Evolutionary conservation across 2,888 invertebrate genomes (phyloP), one percentile per base, ranked within the genome.

Genomic region (Drosophila melanosoma): DNA sequence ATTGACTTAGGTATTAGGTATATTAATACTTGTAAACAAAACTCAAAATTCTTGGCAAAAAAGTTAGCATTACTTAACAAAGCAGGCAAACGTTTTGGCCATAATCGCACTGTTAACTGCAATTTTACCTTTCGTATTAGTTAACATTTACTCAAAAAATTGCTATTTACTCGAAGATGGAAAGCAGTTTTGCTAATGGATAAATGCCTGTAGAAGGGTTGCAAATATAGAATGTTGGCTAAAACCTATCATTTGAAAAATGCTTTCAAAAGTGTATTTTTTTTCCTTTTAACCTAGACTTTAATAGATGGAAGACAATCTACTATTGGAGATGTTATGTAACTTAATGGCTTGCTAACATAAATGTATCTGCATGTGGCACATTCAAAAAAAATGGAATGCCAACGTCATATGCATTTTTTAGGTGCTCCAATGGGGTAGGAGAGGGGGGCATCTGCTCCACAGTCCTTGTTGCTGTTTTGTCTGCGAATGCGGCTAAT

Each of bases 401-500:
- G 17, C 10, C 12, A 62, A n/a, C 3, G 26, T 29, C 33, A 23
- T 35, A 64, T 71, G 73, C 64, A 72, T 5, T 5, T 63, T 20
- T 32, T n/a, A 36, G 35, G n/a, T 56, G n/a, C 45, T 26, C n/a
- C 33, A 17, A 56, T 32, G 36, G 33, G 36, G 33, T 23, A 36
- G 12, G 15, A 26, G 15, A 29, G 15, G 15, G 35, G 4, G 42
- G 45, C 35, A 20, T 17, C 29, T 26, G 17, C 45, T 17, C 11
- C 26, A n/a, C 38, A 20, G 29, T 15, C 32, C 15, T 10, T 60
- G 26, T n/a, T 12, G 45, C n/a, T 61, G 65, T 32, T 61, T 54
- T 17, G 26, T 35, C 57, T 65, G 38, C 53, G 56, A 10, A 6
- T 42, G 38, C 5, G 62, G 82, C 77, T 87, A 87, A 87, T 90